Evolutionary conservation across 2,797 vertebrate species (phyloP).

Genomic region (Danio tinwini): DNA sequence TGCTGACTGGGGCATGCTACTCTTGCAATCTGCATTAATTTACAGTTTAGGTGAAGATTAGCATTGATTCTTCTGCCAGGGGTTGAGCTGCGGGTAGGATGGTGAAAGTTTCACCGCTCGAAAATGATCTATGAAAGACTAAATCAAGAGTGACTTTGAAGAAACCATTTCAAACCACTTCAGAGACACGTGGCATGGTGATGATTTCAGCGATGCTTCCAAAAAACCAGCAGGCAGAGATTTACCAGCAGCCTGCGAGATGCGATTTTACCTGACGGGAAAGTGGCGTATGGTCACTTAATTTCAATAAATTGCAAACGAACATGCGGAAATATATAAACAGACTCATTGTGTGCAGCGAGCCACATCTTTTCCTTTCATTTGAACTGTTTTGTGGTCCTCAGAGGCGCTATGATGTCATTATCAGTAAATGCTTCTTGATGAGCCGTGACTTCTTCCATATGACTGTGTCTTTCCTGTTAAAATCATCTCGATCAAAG

Average conservation of each 20-base stretch:
- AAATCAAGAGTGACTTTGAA: conserved; percentile 45
- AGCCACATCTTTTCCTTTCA: conserved; percentile 9
- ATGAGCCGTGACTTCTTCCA: conserved; percentile 34
- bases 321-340: conserved; percentile 37
- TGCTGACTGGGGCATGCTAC: conserved; percentile 68
- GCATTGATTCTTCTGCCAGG: conserved; percentile 69
- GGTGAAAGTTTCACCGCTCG: conserved; percentile 48
- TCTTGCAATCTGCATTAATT: conserved; percentile 71
- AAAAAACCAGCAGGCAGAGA: conserved; percentile 6
- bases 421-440: conserved; percentile 37
- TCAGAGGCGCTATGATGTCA: conserved; percentile 30
- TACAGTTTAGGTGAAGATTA: conserved; percentile 69
- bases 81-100: conserved; percentile 50
- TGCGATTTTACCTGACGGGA: conserved; percentile 1
- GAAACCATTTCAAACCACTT: conserved; percentile 27
- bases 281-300: conserved; percentile 28
- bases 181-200: not conserved
- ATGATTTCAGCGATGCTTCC: conserved; percentile 3
- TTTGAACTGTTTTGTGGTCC: conserved; percentile 17
- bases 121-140: conserved; percentile 38
- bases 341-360: not conserved
- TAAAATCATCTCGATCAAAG: conserved; percentile 6
- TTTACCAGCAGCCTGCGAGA: not conserved
- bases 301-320: conserved; percentile 41
- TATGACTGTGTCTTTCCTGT: conserved; percentile 26